Base-by-base conservation (phyloP, 2,888 invertebrate species). In the Villa cingulata region DNA sequence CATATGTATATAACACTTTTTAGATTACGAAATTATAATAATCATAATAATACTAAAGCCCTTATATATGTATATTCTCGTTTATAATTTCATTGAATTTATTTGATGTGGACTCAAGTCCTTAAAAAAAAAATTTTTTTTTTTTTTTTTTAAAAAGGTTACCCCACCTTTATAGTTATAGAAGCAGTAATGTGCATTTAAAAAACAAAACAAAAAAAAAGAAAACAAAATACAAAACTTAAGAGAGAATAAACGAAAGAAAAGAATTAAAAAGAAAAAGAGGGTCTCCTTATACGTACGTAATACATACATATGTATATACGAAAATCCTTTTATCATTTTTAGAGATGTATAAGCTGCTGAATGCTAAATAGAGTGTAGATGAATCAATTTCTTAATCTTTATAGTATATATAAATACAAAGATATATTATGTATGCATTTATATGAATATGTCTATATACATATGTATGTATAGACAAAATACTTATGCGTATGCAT, bases 81-180 rank as follows among this genome's bases (percentile, higher is more conserved):
- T 32, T 32, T 32, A 32, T 32, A 32, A 32, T 32, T 12, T 32
- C 12, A 12, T 32, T 12, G 12, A 4, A 32, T 32, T 36, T 14
- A 16, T 36, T 36, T 6, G 16, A 36, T 16, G 16, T n/a, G 16
- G 38, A 43, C 43, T 45, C 43, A 42, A 45, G 45, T 48, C 44
- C 44, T 48, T 44, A 43, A n/a, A n/a, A n/a, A n/a, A n/a, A n/a
- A n/a, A n/a, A n/a, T n/a, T n/a, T n/a, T n/a, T n/a, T n/a, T n/a
- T n/a, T n/a, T 43, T 46, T 51, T 48, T 45, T 41, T 46, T 39
- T 32, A 23, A 45, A 46, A 48, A 46, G 23, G 46, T 46, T 46
- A 46, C 42, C 39, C 32, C 32, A 41, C 36, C 44, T 38, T 41
- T 32, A 27, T 39, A 42, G 4, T 6, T 23, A 23, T 23, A 23